Conservation (phyloP, 2,888 invertebrate species). For the Athalia rosae region DNA sequence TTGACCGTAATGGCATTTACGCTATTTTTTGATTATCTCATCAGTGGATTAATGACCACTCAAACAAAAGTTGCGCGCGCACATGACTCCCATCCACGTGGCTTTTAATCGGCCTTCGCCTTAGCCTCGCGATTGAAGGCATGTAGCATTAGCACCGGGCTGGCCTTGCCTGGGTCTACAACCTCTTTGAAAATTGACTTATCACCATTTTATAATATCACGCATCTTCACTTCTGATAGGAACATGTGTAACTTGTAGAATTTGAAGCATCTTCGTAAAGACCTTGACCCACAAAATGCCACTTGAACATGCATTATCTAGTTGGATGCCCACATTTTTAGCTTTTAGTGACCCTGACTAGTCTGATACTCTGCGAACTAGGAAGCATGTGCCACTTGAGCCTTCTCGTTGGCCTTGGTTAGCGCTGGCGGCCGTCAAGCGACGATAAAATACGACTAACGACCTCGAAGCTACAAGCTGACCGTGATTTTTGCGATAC, state of each 20-base stretch:
- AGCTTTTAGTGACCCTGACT: slow-evolving; percentile 34
- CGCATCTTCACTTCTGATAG: slow-evolving; percentile 22
- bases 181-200: slow-evolving; percentile 37
- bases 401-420: slow-evolving; percentile 42
- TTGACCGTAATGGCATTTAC: background rate
- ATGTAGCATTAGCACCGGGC: background rate
- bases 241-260: slow-evolving; percentile 5
- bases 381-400: slow-evolving; percentile 18
- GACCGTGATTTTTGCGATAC: slow-evolving; percentile 45
- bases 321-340: slow-evolving; percentile 30
- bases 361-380: slow-evolving; percentile 8
- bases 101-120: slow-evolving; percentile 28
- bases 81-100: slow-evolving; percentile 26
- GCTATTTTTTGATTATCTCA: background rate
- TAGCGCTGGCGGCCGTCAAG: slow-evolving; percentile 38
- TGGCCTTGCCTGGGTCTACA: slow-evolving; percentile 35
- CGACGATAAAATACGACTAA: slow-evolving; percentile 38
- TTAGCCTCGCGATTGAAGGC: slow-evolving; percentile 36
- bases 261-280: slow-evolving; percentile 28
- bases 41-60: background rate
- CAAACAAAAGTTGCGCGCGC: slow-evolving; percentile 36
- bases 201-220: slow-evolving; percentile 27
- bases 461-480: slow-evolving; percentile 40
- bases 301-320: slow-evolving; percentile 11
- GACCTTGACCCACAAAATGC: slow-evolving; percentile 35